Percentiles rank a stretch among this genome's conserved stretches.
Conservation (phyloP, 37 sponge, comb jelly and placozoan genomes). For the Spongia lamella region DNA sequence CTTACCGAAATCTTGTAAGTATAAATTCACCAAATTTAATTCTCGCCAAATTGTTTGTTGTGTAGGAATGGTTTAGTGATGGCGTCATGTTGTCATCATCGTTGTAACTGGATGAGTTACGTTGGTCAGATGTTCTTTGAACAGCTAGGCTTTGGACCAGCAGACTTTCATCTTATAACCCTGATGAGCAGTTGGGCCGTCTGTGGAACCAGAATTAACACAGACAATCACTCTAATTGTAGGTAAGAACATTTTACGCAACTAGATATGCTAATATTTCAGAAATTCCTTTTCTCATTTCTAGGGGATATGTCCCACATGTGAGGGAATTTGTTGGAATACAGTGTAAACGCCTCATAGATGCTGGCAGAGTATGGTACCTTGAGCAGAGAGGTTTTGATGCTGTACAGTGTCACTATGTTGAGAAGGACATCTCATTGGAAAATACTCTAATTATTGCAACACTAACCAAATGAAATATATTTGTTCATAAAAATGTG, state of each 20-base stretch:
- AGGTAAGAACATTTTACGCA: too few species aligned
- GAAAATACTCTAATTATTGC: constrained; percentile 84
- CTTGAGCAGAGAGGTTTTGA: constrained; percentile 57
- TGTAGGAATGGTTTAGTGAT: constrained; percentile 50
- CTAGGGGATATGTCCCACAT: constrained; percentile 43
- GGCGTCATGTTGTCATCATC: constrained; percentile 92
- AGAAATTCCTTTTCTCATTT: too few species aligned
- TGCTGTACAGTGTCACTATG: constrained; percentile 58
- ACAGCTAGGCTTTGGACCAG: constrained; percentile 56
- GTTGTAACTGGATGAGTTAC: constrained; percentile 71
- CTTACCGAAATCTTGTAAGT: too few species aligned
- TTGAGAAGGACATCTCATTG: constrained; percentile 57
- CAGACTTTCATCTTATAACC: constrained; percentile 69
- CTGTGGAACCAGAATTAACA: constrained; percentile 58
- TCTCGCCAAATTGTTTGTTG: too few species aligned
- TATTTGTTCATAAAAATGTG: too few species aligned
- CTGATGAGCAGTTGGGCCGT: constrained; percentile 90
- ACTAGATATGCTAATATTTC: too few species aligned
- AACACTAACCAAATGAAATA: too few species aligned
- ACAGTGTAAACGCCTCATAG: constrained; percentile 81
- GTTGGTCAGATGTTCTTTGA: constrained; percentile 58
- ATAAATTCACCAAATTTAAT: too few species aligned
- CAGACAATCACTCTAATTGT: too few species aligned
- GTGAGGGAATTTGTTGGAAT: constrained; percentile 73
- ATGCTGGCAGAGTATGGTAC: constrained; percentile 62